Evolutionary conservation across 2,113 vertebrate genomes (phyloP).

Genomic region (Melozone crissalis): DNA sequence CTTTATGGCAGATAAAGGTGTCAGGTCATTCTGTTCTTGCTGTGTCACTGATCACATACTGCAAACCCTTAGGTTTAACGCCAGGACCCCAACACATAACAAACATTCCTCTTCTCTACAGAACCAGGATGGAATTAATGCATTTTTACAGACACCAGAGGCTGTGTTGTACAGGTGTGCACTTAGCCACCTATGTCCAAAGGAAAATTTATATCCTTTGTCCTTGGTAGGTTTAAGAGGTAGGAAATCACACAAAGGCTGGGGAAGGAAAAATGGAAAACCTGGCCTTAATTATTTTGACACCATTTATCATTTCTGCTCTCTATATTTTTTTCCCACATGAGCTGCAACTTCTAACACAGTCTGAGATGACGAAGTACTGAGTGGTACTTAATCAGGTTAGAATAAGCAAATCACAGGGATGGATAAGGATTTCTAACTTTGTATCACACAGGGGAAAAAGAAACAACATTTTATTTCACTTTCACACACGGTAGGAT

Average conservation of each 20-base stretch:
- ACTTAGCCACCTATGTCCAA: not conserved
- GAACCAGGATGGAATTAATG: not conserved
- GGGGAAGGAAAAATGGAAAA: not conserved
- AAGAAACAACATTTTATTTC: not conserved
- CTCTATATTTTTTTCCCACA: not conserved
- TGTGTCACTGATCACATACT: not conserved
- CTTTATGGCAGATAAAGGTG: not conserved
- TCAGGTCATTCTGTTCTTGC: not conserved
- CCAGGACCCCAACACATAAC: fast-evolving
- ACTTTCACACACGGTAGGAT: not conserved
- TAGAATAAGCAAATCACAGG: not conserved
- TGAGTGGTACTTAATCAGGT: not conserved
- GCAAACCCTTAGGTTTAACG: not conserved
- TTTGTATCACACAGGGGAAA: not conserved
- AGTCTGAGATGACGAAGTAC: not conserved
- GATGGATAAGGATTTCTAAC: not conserved
- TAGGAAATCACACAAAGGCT: not conserved
- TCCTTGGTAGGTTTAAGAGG: not conserved
- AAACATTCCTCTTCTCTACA: not conserved
- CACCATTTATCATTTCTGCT: not conserved
- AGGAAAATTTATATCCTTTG: not conserved
- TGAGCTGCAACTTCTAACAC: not conserved
- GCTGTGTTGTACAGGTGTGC: not conserved
- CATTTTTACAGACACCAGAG: not conserved
- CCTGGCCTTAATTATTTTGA: not conserved